Conservation (phyloP, 2,113 vertebrate genomes). For the Marmota flaviventris region DNA sequence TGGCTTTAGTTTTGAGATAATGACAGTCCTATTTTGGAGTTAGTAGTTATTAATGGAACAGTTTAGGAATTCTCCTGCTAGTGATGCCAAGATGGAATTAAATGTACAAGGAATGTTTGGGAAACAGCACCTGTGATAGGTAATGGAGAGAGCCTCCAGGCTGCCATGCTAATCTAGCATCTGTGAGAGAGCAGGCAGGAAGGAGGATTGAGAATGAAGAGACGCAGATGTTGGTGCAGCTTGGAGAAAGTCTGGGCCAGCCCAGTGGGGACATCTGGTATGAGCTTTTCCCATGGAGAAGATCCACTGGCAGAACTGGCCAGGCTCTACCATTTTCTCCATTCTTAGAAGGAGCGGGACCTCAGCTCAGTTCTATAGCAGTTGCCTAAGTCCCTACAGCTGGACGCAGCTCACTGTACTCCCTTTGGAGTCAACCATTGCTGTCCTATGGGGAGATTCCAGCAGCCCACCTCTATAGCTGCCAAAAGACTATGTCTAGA, state of each 20-base stretch:
- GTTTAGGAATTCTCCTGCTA: slow-evolving; percentile 18
- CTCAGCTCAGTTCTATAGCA: not conserved
- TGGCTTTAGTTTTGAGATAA: slow-evolving; percentile 22
- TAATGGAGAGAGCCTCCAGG: not conserved
- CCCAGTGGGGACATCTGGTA: not conserved
- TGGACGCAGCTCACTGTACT: not conserved
- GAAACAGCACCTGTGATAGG: not conserved
- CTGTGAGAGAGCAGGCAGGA: not conserved
- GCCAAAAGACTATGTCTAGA: not conserved
- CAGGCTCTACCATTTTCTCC: not conserved
- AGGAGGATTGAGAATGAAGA: not conserved
- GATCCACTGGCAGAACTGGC: not conserved
- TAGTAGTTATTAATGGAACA: not conserved
- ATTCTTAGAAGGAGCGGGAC: not conserved
- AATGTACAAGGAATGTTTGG: slow-evolving; percentile 1
- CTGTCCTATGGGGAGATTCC: not conserved
- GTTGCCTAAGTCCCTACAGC: not conserved
- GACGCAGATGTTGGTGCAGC: not conserved
- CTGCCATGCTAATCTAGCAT: not conserved
- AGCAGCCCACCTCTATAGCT: not conserved
- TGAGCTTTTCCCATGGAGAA: not conserved
- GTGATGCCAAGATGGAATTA: not conserved
- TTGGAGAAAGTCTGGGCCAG: not conserved
- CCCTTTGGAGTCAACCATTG: not conserved
- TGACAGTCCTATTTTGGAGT: slow-evolving; percentile 33